Conservation (phyloP, 2,113 vertebrate genomes). For the Alectura lathami region DNA sequence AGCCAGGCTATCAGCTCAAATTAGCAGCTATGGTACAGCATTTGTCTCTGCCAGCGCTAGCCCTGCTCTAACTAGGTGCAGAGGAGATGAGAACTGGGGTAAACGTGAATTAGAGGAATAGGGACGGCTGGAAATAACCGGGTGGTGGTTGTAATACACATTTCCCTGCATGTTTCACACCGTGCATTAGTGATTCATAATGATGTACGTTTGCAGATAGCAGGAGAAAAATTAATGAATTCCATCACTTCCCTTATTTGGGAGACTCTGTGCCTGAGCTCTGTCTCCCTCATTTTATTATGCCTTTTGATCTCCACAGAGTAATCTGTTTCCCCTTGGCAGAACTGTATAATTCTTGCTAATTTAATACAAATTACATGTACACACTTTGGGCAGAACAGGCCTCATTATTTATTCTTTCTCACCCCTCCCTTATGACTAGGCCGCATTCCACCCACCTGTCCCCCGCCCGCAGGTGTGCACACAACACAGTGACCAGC, state of each 20-base stretch:
- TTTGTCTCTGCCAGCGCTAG: neutral
- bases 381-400: neutral
- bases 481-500: neutral
- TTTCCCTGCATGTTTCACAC: neutral
- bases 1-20: neutral
- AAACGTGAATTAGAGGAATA: neutral
- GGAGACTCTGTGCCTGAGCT: neutral
- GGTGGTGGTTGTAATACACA: too few species aligned
- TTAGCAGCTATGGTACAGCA: neutral
- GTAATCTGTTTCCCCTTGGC: neutral
- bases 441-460: neutral
- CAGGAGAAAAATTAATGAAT: conserved; percentile 40
- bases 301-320: conserved; percentile 46
- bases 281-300: neutral
- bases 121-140: too few species aligned
- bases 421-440: neutral
- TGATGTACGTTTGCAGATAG: conserved; percentile 1
- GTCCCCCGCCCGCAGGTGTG: neutral
- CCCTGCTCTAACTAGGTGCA: neutral
- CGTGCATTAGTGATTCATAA: conserved; percentile 29
- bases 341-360: conserved; percentile 16
- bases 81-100: neutral
- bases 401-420: neutral
- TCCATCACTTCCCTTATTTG: conserved; percentile 21
- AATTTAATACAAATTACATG: conserved; percentile 29